A percentile compares a stretch with the other conserved stretches of the same genome.
Conservation (phyloP, 2,113 vertebrate species). For the Acanthisitta chloris region DNA sequence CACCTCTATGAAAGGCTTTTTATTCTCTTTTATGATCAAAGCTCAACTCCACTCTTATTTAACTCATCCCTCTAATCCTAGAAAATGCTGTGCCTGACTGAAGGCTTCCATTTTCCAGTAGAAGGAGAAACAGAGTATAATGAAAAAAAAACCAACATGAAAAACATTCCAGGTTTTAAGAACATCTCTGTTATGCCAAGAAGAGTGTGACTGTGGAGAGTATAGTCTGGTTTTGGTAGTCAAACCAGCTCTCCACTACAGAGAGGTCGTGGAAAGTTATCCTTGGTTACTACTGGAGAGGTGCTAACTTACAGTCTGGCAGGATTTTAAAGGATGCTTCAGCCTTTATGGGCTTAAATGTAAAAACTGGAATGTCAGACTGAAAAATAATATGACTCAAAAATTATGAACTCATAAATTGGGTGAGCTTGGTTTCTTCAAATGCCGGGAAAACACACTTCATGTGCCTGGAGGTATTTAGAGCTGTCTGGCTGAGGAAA, state of each 20-base stretch:
- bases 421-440: background rate
- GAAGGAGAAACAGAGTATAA: background rate
- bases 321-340: background rate
- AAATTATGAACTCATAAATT: background rate
- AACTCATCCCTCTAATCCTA: background rate
- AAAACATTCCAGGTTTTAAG: background rate
- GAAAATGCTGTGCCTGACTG: background rate
- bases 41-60: background rate
- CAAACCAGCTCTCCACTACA: background rate
- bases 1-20: background rate
- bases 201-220: background rate
- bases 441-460: background rate
- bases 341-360: background rate
- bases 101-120: background rate
- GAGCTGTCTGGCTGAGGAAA: background rate
- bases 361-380: slow-evolving; percentile 13
- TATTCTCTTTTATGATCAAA: background rate
- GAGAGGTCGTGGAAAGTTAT: slow-evolving; percentile 3
- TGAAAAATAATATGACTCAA: background rate
- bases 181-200: background rate
- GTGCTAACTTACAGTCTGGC: background rate
- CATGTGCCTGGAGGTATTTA: background rate
- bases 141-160: background rate
- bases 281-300: background rate
- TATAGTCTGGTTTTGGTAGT: background rate